Evolutionary conservation across 2,113 vertebrate genomes (phyloP).

Genomic region (Elachura formosa): DNA sequence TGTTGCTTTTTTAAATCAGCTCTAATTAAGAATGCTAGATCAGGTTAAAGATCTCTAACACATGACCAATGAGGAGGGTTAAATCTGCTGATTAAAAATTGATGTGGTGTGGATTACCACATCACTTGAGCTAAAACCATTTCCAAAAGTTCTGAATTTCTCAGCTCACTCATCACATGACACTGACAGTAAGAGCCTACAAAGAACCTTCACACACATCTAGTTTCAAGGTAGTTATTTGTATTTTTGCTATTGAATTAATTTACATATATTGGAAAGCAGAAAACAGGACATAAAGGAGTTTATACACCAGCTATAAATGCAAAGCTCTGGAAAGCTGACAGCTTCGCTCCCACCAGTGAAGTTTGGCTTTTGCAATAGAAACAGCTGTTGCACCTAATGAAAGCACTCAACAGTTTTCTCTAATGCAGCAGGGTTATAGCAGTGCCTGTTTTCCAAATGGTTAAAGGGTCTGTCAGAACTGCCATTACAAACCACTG

Average conservation of each 20-base stretch:
- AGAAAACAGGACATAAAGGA: constrained; percentile 37
- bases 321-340: constrained; percentile 52
- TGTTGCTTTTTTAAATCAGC: not conserved
- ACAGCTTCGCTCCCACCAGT: constrained; percentile 49
- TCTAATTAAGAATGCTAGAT: not conserved
- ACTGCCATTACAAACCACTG: constrained; percentile 34
- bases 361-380: constrained; percentile 66
- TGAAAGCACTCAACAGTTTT: constrained; percentile 65
- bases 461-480: constrained; percentile 59
- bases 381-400: constrained; percentile 76
- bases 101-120: not conserved
- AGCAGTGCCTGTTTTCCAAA: constrained; percentile 52
- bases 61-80: not conserved
- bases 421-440: constrained; percentile 67
- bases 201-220: constrained; percentile 1
- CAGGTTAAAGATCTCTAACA: not conserved
- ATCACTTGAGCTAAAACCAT: not conserved
- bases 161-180: not conserved
- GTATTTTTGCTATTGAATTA: constrained; percentile 64
- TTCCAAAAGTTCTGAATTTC: not conserved
- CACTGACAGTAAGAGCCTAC: not conserved
- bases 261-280: constrained; percentile 58
- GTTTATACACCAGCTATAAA: constrained; percentile 56
- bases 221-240: constrained; percentile 66
- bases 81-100: not conserved